Evolutionary conservation across 2,113 vertebrate species (phyloP).

Genomic region (Hippoglossus stenolepis): DNA sequence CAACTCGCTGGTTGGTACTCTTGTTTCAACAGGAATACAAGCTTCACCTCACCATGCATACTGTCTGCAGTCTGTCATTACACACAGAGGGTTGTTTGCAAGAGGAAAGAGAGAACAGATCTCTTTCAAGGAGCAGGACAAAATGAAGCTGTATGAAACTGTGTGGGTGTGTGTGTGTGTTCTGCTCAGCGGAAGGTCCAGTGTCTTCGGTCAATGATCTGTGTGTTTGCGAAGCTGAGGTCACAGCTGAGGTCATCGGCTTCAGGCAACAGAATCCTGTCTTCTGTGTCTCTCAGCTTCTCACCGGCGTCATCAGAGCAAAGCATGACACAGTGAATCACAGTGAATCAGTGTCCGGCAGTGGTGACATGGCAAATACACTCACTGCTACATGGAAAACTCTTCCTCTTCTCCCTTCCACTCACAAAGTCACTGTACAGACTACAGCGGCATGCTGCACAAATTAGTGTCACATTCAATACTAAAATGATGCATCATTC

Average conservation of each 20-base stretch:
- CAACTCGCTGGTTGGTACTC: neutral
- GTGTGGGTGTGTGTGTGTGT: neutral
- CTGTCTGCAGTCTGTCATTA: neutral
- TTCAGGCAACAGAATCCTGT: slow-evolving; percentile 46
- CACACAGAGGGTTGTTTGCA: neutral
- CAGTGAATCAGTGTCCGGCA: neutral
- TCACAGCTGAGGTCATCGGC: slow-evolving; percentile 65
- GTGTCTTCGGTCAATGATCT: slow-evolving; percentile 48
- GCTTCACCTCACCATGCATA: no score
- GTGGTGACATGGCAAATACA: slow-evolving; percentile 9
- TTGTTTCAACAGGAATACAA: neutral
- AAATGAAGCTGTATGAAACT: neutral
- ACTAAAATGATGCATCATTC: no score
- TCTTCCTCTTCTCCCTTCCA: neutral
- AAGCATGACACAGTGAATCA: neutral
- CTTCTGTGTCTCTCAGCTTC: slow-evolving; percentile 31
- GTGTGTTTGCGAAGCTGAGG: slow-evolving; percentile 47
- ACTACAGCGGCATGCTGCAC: no score
- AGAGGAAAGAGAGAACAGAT: neutral
- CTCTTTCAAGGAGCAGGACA: slow-evolving; percentile 6
- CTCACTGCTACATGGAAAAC: neutral
- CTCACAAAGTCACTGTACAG: neutral
- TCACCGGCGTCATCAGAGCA: slow-evolving; percentile 29
- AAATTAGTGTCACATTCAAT: no score
- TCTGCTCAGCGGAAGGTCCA: slow-evolving; percentile 28